Evolutionary conservation across 2,113 vertebrate genomes (phyloP).

Genomic region (Pelvicachromis taeniatus): DNA sequence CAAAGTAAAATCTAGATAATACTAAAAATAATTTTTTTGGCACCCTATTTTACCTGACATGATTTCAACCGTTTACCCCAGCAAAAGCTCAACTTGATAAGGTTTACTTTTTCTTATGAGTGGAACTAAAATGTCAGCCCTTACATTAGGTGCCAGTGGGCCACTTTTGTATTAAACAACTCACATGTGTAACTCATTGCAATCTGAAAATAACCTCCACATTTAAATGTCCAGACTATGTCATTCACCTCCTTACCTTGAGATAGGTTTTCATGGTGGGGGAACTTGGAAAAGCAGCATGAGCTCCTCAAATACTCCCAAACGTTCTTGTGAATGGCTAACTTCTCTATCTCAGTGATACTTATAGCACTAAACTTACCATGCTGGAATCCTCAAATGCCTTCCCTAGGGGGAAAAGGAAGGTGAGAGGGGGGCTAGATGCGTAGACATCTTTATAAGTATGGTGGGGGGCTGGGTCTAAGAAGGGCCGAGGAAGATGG

Average conservation of each 20-base stretch:
- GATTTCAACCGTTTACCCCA: neutral
- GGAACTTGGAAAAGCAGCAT: neutral
- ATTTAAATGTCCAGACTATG: neutral
- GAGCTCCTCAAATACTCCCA: neutral
- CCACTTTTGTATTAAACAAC: neutral
- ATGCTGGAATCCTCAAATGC: slow-evolving; percentile 15
- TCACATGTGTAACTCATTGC: neutral
- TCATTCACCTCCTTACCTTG: slow-evolving; percentile 37
- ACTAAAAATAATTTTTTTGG: neutral
- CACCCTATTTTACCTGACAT: neutral
- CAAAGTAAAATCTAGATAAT: neutral
- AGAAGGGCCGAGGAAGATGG: neutral
- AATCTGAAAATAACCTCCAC: neutral
- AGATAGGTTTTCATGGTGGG: slow-evolving; percentile 11
- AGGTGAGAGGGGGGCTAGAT: neutral
- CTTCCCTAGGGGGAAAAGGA: neutral
- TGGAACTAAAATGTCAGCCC: neutral
- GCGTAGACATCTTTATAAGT: neutral
- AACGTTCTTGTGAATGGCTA: neutral
- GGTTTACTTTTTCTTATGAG: neutral
- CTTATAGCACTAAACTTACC: slow-evolving; percentile 8
- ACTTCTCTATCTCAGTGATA: neutral
- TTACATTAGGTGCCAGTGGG: neutral
- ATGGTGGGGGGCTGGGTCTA: neutral
- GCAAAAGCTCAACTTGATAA: neutral